Evolutionary conservation across 2,113 vertebrate species (phyloP), one percentile per base, ranked within the genome.

Genomic region (Vimba vimba): DNA sequence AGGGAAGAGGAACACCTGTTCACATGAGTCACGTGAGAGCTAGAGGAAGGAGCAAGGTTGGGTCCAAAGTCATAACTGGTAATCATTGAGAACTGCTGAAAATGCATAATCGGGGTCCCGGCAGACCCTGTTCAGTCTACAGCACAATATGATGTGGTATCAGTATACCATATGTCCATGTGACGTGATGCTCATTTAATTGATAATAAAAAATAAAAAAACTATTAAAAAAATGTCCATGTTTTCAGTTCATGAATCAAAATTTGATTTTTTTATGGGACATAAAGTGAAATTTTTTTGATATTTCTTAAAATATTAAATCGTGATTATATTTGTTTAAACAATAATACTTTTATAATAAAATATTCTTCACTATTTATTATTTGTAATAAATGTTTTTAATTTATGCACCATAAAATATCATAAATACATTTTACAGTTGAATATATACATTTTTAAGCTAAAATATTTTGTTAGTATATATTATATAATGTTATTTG

Each of bases 1-100:
- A 27, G 60, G 43, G 60, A 81, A 82, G 30, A 82, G 62, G 19
- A 64, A 23, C 60, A 82, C 79, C 79, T 82, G 79, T 50, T 82
- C 62, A 55, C 17, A 21, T 4, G 60, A 82, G 10, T 68, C 11
- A 13, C 52, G n/a, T 17, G 43, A 33, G 62, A 55, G 62, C 60
- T 33, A 9, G 57, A 79, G 57, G 77, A 79, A 8, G 21, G 25
- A 82, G 45, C 21, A 82, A 33, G 80, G 80, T 69, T 69, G 25
- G 45, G 80, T 30, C 62, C 25, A 66, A 81, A 47, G 39, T 27
- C 59, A 66, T 27, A 47, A 30, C n/a, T 30, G 39, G n/a, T 47
- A 64, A 80, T 17, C 59, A 47, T 45, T 13, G 7, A 64, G 39
- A 81, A 81, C 79, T 19, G 79, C n/a, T 64, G 59, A 47, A 81